Percentiles rank a stretch among this genome's conserved stretches.
Conservation (phyloP, 35 echinoderm and acorn worm genomes). For the Heliocidaris tuberculata region DNA sequence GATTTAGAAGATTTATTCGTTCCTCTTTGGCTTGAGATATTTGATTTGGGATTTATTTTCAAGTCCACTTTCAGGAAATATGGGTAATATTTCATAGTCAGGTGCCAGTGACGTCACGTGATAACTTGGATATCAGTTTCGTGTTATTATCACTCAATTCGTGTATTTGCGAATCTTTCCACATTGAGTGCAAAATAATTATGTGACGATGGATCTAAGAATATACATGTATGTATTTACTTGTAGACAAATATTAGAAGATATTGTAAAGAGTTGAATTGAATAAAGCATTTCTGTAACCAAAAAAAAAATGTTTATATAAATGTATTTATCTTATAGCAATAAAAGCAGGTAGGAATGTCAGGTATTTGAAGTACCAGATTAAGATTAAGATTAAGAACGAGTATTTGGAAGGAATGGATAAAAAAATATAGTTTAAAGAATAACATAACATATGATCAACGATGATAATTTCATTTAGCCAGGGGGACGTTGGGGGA, state of each 20-base stretch:
- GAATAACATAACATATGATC: too few relatives aligned
- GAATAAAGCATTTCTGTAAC: not conserved
- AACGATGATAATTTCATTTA: too few relatives aligned
- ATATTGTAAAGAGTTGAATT: too few relatives aligned
- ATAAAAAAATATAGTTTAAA: too few relatives aligned
- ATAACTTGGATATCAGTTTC: not conserved
- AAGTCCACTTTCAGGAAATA: conserved; percentile 27
- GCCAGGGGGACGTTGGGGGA: too few relatives aligned
- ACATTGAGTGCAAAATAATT: not conserved
- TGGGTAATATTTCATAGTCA: not conserved
- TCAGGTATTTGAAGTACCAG: too few relatives aligned
- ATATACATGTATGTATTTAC: not conserved
- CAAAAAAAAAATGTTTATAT: too few relatives aligned
- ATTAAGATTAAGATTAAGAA: too few relatives aligned
- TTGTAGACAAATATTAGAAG: too few relatives aligned
- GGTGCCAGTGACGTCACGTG: not conserved
- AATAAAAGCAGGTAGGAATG: too few relatives aligned
- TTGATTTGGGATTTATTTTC: not conserved
- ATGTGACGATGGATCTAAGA: not conserved
- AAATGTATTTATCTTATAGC: too few relatives aligned
- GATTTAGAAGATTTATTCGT: not conserved
- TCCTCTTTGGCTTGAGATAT: not conserved
- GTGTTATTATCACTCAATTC: not conserved
- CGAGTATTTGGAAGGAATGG: too few relatives aligned
- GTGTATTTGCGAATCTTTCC: not conserved